Evolutionary conservation across 2,888 invertebrate species (phyloP).

Genomic region (Keiferia lycopersicella): DNA sequence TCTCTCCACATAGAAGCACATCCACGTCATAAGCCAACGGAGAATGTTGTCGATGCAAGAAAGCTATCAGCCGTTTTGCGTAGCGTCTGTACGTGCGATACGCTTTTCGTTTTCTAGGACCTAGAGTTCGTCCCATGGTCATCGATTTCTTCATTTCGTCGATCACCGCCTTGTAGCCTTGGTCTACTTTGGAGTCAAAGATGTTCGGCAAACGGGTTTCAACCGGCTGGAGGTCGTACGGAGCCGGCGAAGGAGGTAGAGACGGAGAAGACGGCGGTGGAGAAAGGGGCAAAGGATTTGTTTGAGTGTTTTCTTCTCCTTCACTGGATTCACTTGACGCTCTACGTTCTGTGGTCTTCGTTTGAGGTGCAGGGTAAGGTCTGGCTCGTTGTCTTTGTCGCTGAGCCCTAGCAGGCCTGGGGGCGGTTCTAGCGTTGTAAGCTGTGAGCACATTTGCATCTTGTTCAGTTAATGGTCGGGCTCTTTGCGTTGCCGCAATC

Average conservation of each 20-base stretch:
- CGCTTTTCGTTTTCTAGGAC: conserved; percentile 71
- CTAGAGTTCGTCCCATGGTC: conserved; percentile 74
- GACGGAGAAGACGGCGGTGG: conserved; percentile 75
- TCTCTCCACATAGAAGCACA: conserved; percentile 71
- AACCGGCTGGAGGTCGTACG: conserved; percentile 71
- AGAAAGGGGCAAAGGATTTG: conserved; percentile 64
- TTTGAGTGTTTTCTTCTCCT: conserved; percentile 67
- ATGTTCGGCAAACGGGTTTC: conserved; percentile 73
- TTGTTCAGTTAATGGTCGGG: conserved; percentile 74
- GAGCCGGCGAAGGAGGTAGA: conserved; percentile 69
- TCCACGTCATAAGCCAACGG: conserved; percentile 77
- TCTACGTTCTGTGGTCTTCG: conserved; percentile 57
- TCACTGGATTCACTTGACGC: conserved; percentile 76
- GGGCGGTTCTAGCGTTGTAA: conserved; percentile 76
- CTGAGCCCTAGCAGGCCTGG: conserved; percentile 66
- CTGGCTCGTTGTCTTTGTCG: conserved; percentile 61
- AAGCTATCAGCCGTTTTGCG: conserved; percentile 73
- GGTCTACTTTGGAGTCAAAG: conserved; percentile 76
- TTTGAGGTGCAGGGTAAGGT: conserved; percentile 65
- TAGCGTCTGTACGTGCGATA: conserved; percentile 76
- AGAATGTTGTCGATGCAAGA: conserved; percentile 74
- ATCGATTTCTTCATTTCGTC: conserved; percentile 80
- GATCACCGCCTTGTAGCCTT: conserved; percentile 79
- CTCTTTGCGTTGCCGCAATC: conserved; percentile 70
- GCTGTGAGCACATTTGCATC: conserved; percentile 78